phyloP scores from a whole-genome alignment of 2,888 invertebrate species.

The Cheilosia vulpina region DNA sequence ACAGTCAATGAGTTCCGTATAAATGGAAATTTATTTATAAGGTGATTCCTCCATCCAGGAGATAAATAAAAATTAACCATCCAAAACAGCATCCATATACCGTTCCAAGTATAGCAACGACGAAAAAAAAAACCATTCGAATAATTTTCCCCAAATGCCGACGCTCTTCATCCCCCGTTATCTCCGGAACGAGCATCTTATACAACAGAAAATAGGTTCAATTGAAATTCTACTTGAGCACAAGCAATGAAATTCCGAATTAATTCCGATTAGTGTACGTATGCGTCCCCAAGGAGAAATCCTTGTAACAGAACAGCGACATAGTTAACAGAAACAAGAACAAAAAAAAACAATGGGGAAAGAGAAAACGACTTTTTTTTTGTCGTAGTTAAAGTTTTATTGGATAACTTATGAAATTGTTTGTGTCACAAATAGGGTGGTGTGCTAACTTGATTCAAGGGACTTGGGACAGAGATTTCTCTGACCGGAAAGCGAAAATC shows the following conservation, averaged over 20 bases:
- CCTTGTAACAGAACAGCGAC: slow-evolving; percentile 30
- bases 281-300: slow-evolving; percentile 64
- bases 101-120: too few relatives aligned
- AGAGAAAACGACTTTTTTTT: background rate
- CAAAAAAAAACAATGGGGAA: slow-evolving; percentile 17
- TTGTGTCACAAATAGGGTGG: background rate
- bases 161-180: background rate
- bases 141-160: background rate
- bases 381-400: slow-evolving; percentile 53
- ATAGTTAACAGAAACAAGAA: slow-evolving; percentile 35
- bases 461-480: too few relatives aligned
- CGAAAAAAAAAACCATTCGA: background rate
- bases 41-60: too few relatives aligned
- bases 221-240: slow-evolving; percentile 65
- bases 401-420: slow-evolving; percentile 53
- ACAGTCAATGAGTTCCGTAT: too few relatives aligned
- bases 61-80: too few relatives aligned
- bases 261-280: slow-evolving; percentile 69
- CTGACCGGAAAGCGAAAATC: too few relatives aligned
- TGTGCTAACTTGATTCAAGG: slow-evolving; percentile 2
- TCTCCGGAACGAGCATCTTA: background rate
- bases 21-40: too few relatives aligned
- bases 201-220: slow-evolving; percentile 38
- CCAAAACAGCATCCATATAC: too few relatives aligned
- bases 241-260: slow-evolving; percentile 63